Percentiles rank a stretch among this genome's conserved stretches.
phyloP scores from a whole-genome alignment of 2,113 vertebrate genomes.

The Cyprinodon tularosa region DNA sequence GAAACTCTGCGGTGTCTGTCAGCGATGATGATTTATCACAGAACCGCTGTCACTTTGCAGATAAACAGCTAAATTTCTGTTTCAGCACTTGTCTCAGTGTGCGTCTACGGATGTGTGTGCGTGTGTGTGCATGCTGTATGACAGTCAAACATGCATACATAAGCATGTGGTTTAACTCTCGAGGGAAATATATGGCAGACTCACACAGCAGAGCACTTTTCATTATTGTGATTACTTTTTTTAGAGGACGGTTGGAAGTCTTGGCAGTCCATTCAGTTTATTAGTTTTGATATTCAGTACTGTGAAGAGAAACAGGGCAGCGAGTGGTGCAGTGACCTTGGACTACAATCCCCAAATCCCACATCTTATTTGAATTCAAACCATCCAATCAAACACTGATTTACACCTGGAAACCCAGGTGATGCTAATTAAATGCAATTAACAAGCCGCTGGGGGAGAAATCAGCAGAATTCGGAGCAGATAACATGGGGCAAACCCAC shows the following conservation, averaged over 20 bases:
- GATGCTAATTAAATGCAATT: slow-evolving; percentile 47
- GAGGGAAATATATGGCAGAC: slow-evolving; percentile 54
- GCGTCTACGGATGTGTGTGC: neutral
- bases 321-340: slow-evolving; percentile 31
- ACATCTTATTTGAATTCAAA: slow-evolving; percentile 28
- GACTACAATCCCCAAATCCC: slow-evolving; percentile 16
- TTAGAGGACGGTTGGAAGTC: slow-evolving; percentile 26
- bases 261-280: slow-evolving; percentile 26
- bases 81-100: slow-evolving; percentile 51
- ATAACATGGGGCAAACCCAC: slow-evolving; percentile 17
- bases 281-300: slow-evolving; percentile 38
- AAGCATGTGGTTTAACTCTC: slow-evolving; percentile 39
- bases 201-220: slow-evolving; percentile 47
- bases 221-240: slow-evolving; percentile 55
- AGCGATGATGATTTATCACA: slow-evolving; percentile 58
- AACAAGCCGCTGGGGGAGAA: slow-evolving; percentile 8
- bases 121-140: slow-evolving; percentile 6
- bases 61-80: slow-evolving; percentile 57
- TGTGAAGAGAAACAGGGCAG: slow-evolving; percentile 15
- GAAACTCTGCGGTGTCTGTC: slow-evolving; percentile 55
- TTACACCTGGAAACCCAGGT: slow-evolving; percentile 38
- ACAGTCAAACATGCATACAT: slow-evolving; percentile 42
- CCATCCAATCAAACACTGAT: slow-evolving; percentile 20
- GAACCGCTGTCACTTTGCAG: slow-evolving; percentile 39
- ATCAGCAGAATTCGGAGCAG: slow-evolving; percentile 4